Percentiles rank a stretch among this genome's conserved stretches.
phyloP scores from a whole-genome alignment of 2,113 vertebrate species.

The Grus americana region DNA sequence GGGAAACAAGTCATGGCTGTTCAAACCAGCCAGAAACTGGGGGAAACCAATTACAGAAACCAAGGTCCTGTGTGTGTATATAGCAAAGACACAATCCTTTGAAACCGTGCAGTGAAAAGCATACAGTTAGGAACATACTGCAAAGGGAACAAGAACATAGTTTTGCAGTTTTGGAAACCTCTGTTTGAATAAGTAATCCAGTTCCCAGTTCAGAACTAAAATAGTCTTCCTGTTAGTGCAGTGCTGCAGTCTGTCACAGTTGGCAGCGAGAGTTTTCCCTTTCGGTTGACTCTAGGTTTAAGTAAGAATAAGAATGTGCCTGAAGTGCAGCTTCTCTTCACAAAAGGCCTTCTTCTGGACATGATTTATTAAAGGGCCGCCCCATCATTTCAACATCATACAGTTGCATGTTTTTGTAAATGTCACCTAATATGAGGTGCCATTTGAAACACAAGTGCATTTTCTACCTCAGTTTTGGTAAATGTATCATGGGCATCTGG shows the following conservation, averaged over 20 bases:
- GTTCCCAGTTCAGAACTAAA: conserved; percentile 42
- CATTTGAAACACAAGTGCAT: neutral
- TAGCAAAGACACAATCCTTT: neutral
- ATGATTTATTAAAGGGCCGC: neutral
- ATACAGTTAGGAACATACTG: neutral
- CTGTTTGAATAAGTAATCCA: conserved; percentile 35
- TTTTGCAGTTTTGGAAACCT: conserved; percentile 33
- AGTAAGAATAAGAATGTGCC: conserved; percentile 1
- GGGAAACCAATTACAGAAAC: neutral
- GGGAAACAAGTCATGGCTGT: neutral
- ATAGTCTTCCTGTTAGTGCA: conserved; percentile 47
- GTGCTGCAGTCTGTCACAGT: conserved; percentile 42
- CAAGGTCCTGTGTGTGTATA: neutral
- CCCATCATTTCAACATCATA: neutral
- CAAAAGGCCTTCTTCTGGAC: conserved; percentile 1
- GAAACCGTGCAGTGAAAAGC: neutral
- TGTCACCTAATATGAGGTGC: neutral
- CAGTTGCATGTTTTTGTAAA: neutral
- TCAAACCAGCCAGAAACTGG: neutral
- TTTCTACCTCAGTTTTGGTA: neutral
- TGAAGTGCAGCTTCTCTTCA: neutral
- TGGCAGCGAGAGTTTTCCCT: neutral
- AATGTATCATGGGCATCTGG: neutral
- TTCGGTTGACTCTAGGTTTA: neutral
- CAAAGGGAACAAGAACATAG: conserved; percentile 15